Evolutionary conservation across 2,113 vertebrate genomes (phyloP), one percentile per base, ranked within the genome.

Genomic region (Rhombomys opimus): DNA sequence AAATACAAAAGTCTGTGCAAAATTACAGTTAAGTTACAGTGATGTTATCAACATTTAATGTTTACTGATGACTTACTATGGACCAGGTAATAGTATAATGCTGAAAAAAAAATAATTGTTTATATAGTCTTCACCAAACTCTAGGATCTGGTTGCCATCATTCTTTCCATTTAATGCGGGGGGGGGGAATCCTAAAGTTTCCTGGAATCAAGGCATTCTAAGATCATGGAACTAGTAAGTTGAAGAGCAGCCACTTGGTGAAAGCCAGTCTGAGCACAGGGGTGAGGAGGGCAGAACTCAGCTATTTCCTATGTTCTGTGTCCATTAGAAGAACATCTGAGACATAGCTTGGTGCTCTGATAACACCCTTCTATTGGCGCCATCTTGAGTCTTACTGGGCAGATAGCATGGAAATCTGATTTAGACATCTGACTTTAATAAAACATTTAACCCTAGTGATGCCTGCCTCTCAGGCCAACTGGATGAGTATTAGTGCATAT

Each of bases 361-460:
- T 68, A 82, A 30, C 13, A 35, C n/a, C 82, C 5, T 35, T 84
- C 61, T 87, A 41, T 67, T 90, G 30, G 46, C 77, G 76, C 18
- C 54, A 77, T 14, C 15, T 75, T 88, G 86, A 86, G 4, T 14
- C 23, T 52, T 59, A 68, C 38, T 59, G 50, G 41, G 80, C 30
- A 95, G 8, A 95, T 38, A 68, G 22, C 61, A 73, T 7, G n/a
- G 38, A 41, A 86, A 90, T 93, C 50, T 57, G 59, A 68, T 67
- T 23, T 85, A 90, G 91, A 93, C 65, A 93, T 41, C 15, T 63
- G 46, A 94, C 46, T 96, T 89, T 86, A 72, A 90, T 90, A 84
- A 75, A 89, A 84, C 20, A 5, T 3, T 50, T 57, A 54, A 92
- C 32, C 35, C 7, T 52, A 20, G 5, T 8, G 18, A 30, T 65